A percentile compares a stretch with the other conserved stretches of the same genome.
Evolutionary conservation across 1,140 invertebrate species (phyloP).

Genomic region (Neotoxoptera formosana): DNA sequence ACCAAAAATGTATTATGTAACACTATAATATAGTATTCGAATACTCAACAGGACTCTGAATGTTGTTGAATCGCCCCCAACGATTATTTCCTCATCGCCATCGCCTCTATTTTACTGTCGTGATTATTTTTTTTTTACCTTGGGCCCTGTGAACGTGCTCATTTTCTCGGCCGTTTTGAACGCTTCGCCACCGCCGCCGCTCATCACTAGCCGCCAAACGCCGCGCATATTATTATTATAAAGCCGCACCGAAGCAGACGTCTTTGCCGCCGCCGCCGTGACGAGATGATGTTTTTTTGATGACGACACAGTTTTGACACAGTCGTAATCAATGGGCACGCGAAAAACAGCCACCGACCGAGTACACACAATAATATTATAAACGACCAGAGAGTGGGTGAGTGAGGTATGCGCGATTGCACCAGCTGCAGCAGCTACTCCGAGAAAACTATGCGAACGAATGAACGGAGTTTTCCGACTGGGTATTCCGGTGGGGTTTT

Average conservation of each 20-base stretch:
- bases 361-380: too few relatives aligned
- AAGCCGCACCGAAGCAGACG: neutral
- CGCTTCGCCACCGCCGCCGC: neutral
- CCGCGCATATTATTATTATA: conserved; percentile 13
- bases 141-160: conserved; percentile 26
- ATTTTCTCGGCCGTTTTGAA: conserved; percentile 6
- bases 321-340: neutral
- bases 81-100: too few relatives aligned
- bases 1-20: too few relatives aligned
- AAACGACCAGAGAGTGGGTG: neutral
- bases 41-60: too few relatives aligned
- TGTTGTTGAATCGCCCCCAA: neutral
- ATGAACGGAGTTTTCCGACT: too few relatives aligned
- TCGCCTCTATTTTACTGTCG: neutral
- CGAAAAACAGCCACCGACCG: neutral
- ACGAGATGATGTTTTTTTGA: neutral
- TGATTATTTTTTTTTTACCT: conserved; percentile 3
- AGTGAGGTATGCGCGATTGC: too few relatives aligned
- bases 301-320: neutral
- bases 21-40: too few relatives aligned
- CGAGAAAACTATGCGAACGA: neutral
- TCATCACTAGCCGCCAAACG: neutral
- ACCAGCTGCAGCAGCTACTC: neutral
- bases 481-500: neutral
- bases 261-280: neutral